Percentiles rank a stretch among this genome's conserved stretches.
These are phyloP conservation scores for Neuroscelio doddi DNA, from an alignment of 2,888 invertebrate genomes.

Conservation along the genomic window DNA sequence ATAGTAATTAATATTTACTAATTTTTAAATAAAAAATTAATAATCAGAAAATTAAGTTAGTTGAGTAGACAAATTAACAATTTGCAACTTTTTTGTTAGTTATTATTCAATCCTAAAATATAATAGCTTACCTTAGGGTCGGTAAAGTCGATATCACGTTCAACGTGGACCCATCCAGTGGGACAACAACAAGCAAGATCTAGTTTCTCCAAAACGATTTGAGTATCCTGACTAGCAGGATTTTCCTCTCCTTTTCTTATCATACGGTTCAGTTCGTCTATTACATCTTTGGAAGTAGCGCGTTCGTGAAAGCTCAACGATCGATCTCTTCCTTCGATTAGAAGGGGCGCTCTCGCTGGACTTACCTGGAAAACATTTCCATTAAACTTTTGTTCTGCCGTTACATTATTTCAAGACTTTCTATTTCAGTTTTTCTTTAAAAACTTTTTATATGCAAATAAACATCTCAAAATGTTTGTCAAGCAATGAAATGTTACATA, in stretches of 20 bases:
- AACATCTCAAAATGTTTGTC: background rate
- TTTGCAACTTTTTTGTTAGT: too few species aligned
- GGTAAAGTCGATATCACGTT: slow-evolving; percentile 83
- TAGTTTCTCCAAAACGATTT: slow-evolving; percentile 69
- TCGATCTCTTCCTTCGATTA: slow-evolving; percentile 71
- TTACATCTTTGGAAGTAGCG: slow-evolving; percentile 84
- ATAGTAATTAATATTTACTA: too few species aligned
- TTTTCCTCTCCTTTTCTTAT: slow-evolving; percentile 75
- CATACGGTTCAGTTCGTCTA: slow-evolving; percentile 82
- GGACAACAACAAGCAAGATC: slow-evolving; percentile 81
- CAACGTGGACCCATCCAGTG: slow-evolving; percentile 87
- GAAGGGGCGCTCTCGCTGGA: slow-evolving; percentile 61
- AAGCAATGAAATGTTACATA: background rate
- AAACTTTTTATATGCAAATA: slow-evolving; percentile 70
- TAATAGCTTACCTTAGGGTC: slow-evolving; percentile 82
- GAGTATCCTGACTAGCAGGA: slow-evolving; percentile 56
- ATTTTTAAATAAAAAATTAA: too few species aligned
- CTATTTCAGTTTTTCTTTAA: too few species aligned
- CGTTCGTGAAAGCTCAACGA: slow-evolving; percentile 82
- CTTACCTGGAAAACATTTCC: slow-evolving; percentile 57
- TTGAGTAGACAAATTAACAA: too few species aligned
- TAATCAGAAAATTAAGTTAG: too few species aligned
- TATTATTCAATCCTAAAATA: too few species aligned
- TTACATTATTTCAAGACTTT: slow-evolving; percentile 72
- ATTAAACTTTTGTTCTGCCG: background rate